Percentiles rank a stretch among this genome's conserved stretches.
phyloP scores from a whole-genome alignment of 2,797 vertebrate genomes.

The Squalus acanthias region DNA sequence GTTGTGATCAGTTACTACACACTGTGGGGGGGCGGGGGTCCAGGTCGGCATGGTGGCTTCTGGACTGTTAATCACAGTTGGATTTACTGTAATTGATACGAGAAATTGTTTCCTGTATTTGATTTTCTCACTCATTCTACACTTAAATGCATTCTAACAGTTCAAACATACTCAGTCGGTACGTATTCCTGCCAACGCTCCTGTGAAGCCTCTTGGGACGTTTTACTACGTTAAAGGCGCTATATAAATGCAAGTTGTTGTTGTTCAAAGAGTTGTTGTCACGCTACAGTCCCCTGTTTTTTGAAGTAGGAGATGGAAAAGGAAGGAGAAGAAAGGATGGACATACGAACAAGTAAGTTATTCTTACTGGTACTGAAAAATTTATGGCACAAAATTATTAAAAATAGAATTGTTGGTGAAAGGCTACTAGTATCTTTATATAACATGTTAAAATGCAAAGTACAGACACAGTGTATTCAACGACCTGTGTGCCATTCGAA shows the following conservation, averaged over 20 bases:
- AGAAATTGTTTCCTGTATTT: not conserved
- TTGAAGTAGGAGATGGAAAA: not conserved
- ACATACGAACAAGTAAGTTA: not conserved
- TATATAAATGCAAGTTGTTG: not conserved
- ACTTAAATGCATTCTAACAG: not conserved
- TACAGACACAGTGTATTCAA: not conserved
- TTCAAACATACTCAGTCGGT: not conserved
- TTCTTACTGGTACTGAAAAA: not conserved
- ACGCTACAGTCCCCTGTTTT: not conserved
- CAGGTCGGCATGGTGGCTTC: not conserved
- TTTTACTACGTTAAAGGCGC: not conserved
- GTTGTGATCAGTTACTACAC: not conserved
- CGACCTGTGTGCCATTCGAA: not conserved
- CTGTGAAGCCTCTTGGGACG: too few relatives aligned
- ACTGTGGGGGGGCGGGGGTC: not conserved
- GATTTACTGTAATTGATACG: not conserved
- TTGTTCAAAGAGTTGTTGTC: not conserved
- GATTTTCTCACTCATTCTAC: not conserved
- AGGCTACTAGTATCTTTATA: not conserved
- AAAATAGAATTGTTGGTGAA: not conserved
- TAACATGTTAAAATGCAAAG: not conserved
- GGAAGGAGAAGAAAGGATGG: not conserved
- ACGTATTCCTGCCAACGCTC: too few relatives aligned
- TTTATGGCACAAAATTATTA: not conserved
- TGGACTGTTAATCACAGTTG: not conserved